Percentiles rank a stretch among this genome's conserved stretches.
phyloP scores from a whole-genome alignment of 2,888 invertebrate species.

The Stenolophus ochropezus region DNA sequence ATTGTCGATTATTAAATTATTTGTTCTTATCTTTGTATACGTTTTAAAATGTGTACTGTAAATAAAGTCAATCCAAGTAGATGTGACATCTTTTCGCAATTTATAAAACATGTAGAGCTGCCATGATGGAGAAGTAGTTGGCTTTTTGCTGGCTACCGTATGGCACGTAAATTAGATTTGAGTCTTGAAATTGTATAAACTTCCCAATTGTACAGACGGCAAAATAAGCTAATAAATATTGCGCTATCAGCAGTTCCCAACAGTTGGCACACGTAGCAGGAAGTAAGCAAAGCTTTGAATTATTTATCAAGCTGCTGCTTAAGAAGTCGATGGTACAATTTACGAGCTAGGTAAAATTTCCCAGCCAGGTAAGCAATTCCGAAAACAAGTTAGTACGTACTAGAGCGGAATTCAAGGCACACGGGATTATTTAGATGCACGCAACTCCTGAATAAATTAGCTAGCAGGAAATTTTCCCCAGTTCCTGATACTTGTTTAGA shows the following conservation, averaged over 20 bases:
- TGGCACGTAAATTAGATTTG: neutral
- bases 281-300: slow-evolving; percentile 45
- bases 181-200: neutral
- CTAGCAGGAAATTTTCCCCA: neutral
- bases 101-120: neutral
- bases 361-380: slow-evolving; percentile 38
- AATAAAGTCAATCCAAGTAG: no score
- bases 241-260: slow-evolving; percentile 28
- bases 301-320: slow-evolving; percentile 44
- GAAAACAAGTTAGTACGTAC: slow-evolving; percentile 30
- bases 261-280: slow-evolving; percentile 13
- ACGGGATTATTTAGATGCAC: slow-evolving; percentile 34
- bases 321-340: slow-evolving; percentile 49
- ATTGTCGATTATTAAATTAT: no score
- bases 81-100: no score
- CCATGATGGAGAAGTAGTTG: neutral
- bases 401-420: slow-evolving; percentile 23
- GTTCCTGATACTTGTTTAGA: neutral
- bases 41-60: no score
- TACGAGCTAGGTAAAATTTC: slow-evolving; percentile 50
- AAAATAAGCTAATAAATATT: slow-evolving; percentile 27
- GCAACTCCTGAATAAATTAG: slow-evolving; percentile 41
- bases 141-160: neutral
- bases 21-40: no score
- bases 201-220: neutral